Evolutionary conservation across 1,140 invertebrate species (phyloP), one percentile per base, ranked within the genome.

Genomic region (Trichomalopsis sarcophagae): DNA sequence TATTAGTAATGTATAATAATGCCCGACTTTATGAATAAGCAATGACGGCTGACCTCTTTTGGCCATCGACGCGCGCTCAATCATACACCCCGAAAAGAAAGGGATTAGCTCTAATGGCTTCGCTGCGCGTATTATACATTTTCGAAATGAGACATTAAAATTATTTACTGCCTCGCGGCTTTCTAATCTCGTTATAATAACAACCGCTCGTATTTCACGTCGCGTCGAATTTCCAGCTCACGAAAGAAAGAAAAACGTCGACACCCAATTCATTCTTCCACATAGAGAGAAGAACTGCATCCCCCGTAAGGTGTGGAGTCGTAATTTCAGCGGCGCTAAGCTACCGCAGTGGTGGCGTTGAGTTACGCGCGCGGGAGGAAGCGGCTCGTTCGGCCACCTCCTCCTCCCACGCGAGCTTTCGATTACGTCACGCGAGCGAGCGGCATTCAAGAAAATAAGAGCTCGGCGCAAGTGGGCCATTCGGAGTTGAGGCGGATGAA

Each of bases 401-500:
- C 55, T 27, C n/a, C 81, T 14, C 73, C 55, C 81, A 66, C 62
- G 27, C 73, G 21, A 77, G 82, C 23, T 79, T 84, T 50, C 27
- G 75, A 84, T 84, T 80, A 71, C 33, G 66, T 81, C 62, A 84
- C 30, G 33, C 66, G 55, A 17, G 17, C 50, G 55, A 17, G 17
- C 17, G 5, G 17, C 50, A 71, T 69, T 50, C 36, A 71, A 47
- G 80, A 86, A 62, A 86, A 55, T 44, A 44, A 44, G 55, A 85
- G 68, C 81, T 33, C 47, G 83, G 79, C 33, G 86, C 88, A 90
- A 90, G 87, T 89, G 89, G 89, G 88, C 88, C 87, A 89, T 87
- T 87, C 85, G 5, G 33, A 36, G 33, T 88, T 90, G 88, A 90
- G 87, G 88, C 89, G 90, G 89, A 90, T 89, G 89, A 90, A 86